These are phyloP conservation scores for Caenorhabditis panamensis DNA, from an alignment of 2,888 invertebrate genomes.

Conservation along the genomic window DNA sequence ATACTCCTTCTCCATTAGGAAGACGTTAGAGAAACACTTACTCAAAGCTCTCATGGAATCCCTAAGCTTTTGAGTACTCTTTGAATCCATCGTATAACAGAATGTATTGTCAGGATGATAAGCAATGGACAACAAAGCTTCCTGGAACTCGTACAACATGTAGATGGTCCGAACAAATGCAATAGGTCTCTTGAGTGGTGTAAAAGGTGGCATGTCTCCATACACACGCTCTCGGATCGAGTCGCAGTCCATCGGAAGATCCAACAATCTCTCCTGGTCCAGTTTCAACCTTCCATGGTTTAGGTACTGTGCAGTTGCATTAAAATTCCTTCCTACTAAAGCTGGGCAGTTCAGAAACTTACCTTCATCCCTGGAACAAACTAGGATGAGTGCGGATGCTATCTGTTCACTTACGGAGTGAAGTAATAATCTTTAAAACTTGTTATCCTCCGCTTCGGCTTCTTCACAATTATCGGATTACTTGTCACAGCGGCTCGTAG, in stretches of 20 bases:
- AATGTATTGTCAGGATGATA: constrained; percentile 53
- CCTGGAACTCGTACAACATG: constrained; percentile 53
- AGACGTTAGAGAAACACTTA: constrained; percentile 41
- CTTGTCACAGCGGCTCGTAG: constrained; percentile 4
- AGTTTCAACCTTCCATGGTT: constrained; percentile 52
- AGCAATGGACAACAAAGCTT: constrained; percentile 38
- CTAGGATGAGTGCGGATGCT: no score
- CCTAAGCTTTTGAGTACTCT: constrained; percentile 30
- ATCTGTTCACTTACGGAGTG: constrained; percentile 40
- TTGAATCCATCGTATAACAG: constrained; percentile 47
- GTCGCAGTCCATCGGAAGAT: constrained; percentile 57
- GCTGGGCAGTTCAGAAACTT: constrained; percentile 39
- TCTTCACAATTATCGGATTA: constrained; percentile 3
- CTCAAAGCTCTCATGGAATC: constrained; percentile 25
- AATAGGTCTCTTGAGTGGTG: constrained; percentile 36
- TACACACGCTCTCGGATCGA: constrained; percentile 36
- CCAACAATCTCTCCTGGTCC: constrained; percentile 32
- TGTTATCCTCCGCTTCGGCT: constrained; percentile 9
- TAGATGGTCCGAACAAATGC: constrained; percentile 49
- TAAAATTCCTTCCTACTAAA: constrained; percentile 27
- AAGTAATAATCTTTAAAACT: constrained; percentile 44
- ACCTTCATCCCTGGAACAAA: constrained; percentile 51
- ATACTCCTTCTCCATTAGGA: constrained; percentile 41
- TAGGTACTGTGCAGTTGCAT: constrained; percentile 41
- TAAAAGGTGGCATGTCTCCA: constrained; percentile 45